phyloP scores from a whole-genome alignment of 1,140 invertebrate genomes.

The Heterodera carotae region DNA sequence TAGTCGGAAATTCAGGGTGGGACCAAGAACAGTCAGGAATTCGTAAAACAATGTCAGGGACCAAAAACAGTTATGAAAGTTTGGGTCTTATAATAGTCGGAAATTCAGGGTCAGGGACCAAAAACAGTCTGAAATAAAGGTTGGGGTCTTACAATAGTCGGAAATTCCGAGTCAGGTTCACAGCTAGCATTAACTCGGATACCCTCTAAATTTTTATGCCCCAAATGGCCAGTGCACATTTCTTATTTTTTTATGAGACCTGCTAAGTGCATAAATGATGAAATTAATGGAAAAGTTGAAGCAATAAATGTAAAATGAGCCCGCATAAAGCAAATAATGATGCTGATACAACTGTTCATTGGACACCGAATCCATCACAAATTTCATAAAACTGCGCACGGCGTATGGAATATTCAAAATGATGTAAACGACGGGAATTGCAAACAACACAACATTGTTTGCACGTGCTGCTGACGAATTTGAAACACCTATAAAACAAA shows the following conservation, averaged over 20 bases:
- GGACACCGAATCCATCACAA: slow-evolving; percentile 7
- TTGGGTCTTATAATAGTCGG: no score
- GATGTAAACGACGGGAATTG: neutral
- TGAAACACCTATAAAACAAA: neutral
- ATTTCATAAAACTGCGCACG: slow-evolving; percentile 8
- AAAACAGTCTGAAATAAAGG: no score
- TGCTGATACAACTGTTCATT: neutral
- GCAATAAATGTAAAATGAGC: slow-evolving; percentile 8
- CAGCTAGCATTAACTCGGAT: no score
- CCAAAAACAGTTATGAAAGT: no score
- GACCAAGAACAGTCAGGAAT: no score
- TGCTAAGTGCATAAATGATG: slow-evolving; percentile 7
- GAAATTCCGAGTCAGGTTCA: no score
- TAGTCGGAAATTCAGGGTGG: no score
- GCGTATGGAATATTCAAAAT: slow-evolving; percentile 1
- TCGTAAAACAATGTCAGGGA: no score
- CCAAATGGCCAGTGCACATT: no score
- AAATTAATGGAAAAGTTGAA: slow-evolving; percentile 3
- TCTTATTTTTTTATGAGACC: neutral
- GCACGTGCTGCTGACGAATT: neutral
- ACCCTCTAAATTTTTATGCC: no score
- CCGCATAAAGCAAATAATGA: slow-evolving; percentile 4
- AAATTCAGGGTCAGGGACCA: no score
- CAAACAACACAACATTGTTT: neutral
- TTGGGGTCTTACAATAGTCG: no score